phyloP scores from a whole-genome alignment of 2,113 vertebrate species.

The Cariama cristata region DNA sequence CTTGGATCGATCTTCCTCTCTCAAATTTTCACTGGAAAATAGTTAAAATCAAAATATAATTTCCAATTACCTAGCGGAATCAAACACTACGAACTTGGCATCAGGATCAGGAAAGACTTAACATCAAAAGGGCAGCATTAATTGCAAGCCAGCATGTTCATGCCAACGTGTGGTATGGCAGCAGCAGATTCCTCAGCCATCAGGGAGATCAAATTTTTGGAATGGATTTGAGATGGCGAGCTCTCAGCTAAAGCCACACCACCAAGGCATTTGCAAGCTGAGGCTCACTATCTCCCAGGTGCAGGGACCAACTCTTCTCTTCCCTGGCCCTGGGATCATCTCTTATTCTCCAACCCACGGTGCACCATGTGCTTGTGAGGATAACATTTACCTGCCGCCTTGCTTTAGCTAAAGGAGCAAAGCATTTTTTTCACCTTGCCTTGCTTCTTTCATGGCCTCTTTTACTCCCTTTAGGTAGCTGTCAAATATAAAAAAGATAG shows the following conservation, averaged over 20 bases:
- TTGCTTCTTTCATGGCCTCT: not conserved
- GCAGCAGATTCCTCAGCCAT: not conserved
- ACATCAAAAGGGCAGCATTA: conserved; percentile 34
- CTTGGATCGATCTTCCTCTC: not conserved
- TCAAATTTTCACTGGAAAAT: not conserved
- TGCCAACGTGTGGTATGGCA: not conserved
- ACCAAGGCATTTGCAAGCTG: not conserved
- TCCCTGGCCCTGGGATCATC: not conserved
- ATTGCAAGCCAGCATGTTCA: not conserved
- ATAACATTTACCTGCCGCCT: not conserved
- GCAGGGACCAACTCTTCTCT: not conserved
- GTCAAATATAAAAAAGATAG: not conserved
- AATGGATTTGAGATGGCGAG: not conserved
- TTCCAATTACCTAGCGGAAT: not conserved
- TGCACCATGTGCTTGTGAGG: not conserved
- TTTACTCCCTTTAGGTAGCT: not conserved
- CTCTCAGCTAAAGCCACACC: not conserved
- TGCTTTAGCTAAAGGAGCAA: not conserved
- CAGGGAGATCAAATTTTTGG: conserved; percentile 14
- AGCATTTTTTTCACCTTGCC: not conserved
- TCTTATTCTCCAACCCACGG: not conserved
- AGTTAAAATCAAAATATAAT: not conserved
- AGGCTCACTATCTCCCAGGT: not conserved
- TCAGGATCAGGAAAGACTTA: not conserved
- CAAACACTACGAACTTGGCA: not conserved